Evolutionary conservation across 2,888 invertebrate genomes (phyloP), one percentile per base, ranked within the genome.

Genomic region (Cyclophora punctaria): DNA sequence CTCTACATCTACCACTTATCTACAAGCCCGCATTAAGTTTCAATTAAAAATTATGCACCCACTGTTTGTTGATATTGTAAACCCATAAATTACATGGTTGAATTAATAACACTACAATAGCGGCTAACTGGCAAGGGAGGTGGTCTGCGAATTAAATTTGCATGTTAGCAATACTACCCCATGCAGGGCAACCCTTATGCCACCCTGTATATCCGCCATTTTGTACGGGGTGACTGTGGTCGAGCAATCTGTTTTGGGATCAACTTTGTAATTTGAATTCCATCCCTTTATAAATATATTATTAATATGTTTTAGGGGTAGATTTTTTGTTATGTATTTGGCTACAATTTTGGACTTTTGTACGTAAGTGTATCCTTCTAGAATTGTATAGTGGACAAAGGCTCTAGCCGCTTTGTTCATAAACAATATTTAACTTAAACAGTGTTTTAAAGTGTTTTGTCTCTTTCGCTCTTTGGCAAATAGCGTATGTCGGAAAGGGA

Each of bases 31-130:
- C 85, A 87, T 86, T 83, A 81, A 82, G 60, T 80, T 85, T 78
- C 84, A 84, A 83, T 85, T 83, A 84, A 75, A 73, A 83, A 81
- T 83, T 82, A 81, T 83, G 74, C 76, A 71, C 72, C 73, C 71
- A 63, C 63, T 59, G 63, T 64, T 65, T 63, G 70, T 71, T 68
- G 63, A 67, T 70, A 68, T 68, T 69, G 64, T 64, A 64, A 69
- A 55, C 58, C 67, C 73, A 80, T 88, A 85, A 83, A 84, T 85
- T 79, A 75, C 69, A 66, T 76, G 75, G 75, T 84, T 80, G 79
- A 81, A 85, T 86, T 87, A 86, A 86, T 86, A 82, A 83, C 68
- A 74, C 71, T 73, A 81, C 81, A 81, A 80, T 82, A 69, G 80
- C 55, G 57, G 62, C 80, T 84, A 84, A 85, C 79, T 73, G 79